Conservation (phyloP, 2,797 vertebrate species). For the Pagetopsis macropterus region DNA sequence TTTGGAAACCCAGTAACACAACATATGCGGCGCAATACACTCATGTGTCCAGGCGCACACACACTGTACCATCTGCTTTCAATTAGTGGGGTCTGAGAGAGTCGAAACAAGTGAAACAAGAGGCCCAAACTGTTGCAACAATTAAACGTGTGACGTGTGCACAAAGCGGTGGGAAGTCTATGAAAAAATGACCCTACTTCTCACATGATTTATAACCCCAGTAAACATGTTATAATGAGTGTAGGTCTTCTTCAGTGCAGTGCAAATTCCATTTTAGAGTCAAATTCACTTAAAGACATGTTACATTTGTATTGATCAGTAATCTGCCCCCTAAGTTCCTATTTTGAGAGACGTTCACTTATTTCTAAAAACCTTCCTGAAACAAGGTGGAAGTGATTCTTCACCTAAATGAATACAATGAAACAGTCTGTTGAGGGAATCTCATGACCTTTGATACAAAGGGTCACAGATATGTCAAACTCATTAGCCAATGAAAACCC, state of each 20-base stretch:
- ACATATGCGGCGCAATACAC: constrained; percentile 11
- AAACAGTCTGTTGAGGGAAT: not conserved
- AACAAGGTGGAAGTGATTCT: not conserved
- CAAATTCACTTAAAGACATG: too few species aligned
- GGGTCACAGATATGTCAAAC: not conserved
- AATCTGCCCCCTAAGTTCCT: too few species aligned
- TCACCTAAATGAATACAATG: not conserved
- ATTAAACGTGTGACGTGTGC: constrained; percentile 8
- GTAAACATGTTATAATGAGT: too few species aligned
- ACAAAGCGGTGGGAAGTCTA: not conserved
- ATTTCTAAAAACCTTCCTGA: not conserved
- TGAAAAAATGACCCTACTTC: too few species aligned
- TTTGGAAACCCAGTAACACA: constrained; percentile 29
- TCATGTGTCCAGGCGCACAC: constrained; percentile 20
- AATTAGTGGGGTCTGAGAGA: not conserved
- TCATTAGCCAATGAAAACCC: not conserved
- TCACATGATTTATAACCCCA: too few species aligned
- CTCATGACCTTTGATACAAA: not conserved
- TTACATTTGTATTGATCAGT: too few species aligned
- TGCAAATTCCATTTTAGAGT: too few species aligned
- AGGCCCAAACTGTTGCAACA: constrained; percentile 11
- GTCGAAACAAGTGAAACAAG: constrained; percentile 11
- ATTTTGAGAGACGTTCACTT: too few species aligned
- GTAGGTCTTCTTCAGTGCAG: too few species aligned
- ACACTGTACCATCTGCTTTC: constrained; percentile 31